These are phyloP conservation scores for Cordilura impudica DNA, from an alignment of 2,888 invertebrate genomes.

Conservation along the genomic window DNA sequence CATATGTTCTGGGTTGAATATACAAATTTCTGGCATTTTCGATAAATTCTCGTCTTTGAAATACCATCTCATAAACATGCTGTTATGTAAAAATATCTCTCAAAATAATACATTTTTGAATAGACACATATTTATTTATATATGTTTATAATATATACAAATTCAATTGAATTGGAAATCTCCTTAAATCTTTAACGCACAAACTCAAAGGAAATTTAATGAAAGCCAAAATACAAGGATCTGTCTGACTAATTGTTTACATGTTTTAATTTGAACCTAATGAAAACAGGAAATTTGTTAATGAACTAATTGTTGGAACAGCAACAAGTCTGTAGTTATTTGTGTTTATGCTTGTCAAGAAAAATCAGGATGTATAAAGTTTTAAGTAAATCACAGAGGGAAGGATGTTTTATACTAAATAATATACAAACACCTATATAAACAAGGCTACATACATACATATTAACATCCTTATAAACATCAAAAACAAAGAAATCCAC, in stretches of 20 bases:
- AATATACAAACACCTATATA: not conserved
- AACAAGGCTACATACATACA: not conserved
- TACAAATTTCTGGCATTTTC: no score
- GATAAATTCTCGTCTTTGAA: not conserved
- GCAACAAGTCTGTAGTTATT: not conserved
- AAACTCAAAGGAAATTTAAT: not conserved
- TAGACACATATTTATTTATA: not conserved
- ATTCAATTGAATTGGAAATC: not conserved
- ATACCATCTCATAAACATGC: no score
- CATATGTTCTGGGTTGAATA: no score
- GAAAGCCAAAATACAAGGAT: not conserved
- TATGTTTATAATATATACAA: not conserved
- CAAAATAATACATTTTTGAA: not conserved
- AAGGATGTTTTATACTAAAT: not conserved
- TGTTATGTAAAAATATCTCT: no score
- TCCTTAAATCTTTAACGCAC: not conserved
- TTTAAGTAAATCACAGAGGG: no score
- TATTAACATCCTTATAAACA: not conserved
- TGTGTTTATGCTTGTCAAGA: not conserved
- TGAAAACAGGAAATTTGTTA: slow-evolving; percentile 25
- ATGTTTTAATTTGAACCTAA: slow-evolving; percentile 24
- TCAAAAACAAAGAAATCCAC: slow-evolving; percentile 12
- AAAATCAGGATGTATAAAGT: not conserved
- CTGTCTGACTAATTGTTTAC: not conserved
- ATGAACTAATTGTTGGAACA: not conserved